Evolutionary conservation across 1,140 invertebrate genomes (phyloP), one percentile per base, ranked within the genome.

Genomic region (Hermetia illucens): DNA sequence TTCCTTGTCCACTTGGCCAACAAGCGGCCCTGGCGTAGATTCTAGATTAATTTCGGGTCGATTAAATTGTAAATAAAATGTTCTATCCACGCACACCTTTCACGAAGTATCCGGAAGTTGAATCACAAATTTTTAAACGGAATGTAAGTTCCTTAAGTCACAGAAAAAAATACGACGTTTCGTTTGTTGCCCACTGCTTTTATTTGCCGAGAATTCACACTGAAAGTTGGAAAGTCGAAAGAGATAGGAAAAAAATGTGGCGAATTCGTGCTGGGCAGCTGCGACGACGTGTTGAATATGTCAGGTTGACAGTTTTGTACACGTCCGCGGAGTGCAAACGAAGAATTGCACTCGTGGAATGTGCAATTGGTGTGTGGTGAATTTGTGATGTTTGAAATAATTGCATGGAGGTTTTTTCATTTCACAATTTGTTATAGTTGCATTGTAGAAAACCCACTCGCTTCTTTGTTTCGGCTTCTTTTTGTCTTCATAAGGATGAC

Each of bases 81-180:
- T 54, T 52, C 48, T 52, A 54, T 44, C 55, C 56, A 21, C 56
- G 55, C 39, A 45, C 50, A 32, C 53, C 55, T 33, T 58, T 58
- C 41, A 24, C 49, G 20, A 44, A 44, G n/a, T 50, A 50, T 36
- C 29, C 44, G 18, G 42, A 43, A 9, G 29, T 58, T 30, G 56
- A 58, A 43, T 45, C 34, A 34, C 52, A 58, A 45, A 43, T 58
- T 21, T 40, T 54, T 4, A 54, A 55, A 48, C 34, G 46, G 15
- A 53, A 58, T 42, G 55, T 58, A 41, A 53, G 51, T 53, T 12
- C 13, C 12, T 27, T 27, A n/a, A n/a, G n/a, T n/a, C n/a, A n/a
- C n/a, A n/a, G n/a, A n/a, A n/a, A n/a, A n/a, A n/a, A n/a, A n/a
- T n/a, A n/a, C n/a, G n/a, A n/a, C n/a, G n/a, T n/a, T n/a, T n/a